Evolutionary conservation across 2,797 vertebrate genomes (phyloP).

Genomic region (Buphagus erythrorhynchus): DNA sequence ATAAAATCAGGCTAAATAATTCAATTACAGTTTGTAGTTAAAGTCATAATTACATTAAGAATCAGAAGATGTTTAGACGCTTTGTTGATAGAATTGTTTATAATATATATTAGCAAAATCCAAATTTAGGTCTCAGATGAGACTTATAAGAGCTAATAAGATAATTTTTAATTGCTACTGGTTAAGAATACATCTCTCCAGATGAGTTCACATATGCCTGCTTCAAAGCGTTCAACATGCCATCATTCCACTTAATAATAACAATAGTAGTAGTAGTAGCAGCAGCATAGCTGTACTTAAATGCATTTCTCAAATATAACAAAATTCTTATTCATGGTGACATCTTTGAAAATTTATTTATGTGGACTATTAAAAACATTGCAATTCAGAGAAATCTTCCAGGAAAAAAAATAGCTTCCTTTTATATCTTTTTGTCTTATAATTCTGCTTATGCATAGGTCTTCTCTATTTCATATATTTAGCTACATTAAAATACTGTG

Average conservation of each 20-base stretch:
- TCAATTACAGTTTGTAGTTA: neutral
- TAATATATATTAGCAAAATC: neutral
- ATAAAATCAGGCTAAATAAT: neutral
- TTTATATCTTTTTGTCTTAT: neutral
- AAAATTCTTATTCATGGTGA: neutral
- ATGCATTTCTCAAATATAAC: neutral
- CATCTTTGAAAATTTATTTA: neutral
- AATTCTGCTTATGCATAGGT: neutral
- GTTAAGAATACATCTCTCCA: neutral
- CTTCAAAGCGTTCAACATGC: neutral
- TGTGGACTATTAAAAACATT: neutral
- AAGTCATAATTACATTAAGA: neutral
- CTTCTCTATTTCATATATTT: neutral
- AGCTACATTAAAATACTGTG: neutral
- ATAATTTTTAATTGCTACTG: neutral
- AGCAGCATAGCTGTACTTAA: neutral
- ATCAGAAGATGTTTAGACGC: neutral
- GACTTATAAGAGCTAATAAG: neutral
- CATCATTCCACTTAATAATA: neutral
- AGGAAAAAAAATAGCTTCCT: neutral
- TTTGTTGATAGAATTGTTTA: neutral
- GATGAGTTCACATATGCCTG: neutral
- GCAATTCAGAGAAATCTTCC: neutral
- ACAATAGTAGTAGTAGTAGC: neutral
- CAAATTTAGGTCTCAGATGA: neutral